These are phyloP conservation scores for Halocynthia roretzi DNA, from an alignment of 23 tunicate genomes.

Conservation along the genomic window DNA sequence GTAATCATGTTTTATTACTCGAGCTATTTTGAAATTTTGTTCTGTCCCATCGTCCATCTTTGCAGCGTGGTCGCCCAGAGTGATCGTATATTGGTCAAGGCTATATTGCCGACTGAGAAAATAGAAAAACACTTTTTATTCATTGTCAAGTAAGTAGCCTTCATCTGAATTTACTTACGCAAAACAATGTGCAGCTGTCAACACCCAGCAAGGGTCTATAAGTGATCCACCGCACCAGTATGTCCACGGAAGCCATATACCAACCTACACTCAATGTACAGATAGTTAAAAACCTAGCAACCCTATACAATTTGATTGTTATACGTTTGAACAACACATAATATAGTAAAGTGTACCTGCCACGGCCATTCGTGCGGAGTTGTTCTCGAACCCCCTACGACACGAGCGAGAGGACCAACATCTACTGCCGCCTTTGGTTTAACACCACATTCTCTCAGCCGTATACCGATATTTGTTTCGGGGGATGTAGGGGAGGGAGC, in stretches of 20 bases:
- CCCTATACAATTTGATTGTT: background rate
- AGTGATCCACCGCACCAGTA: slow-evolving; percentile 81
- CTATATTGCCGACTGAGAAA: slow-evolving; percentile 4
- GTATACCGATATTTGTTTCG: background rate
- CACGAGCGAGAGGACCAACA: slow-evolving; percentile 24
- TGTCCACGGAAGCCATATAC: slow-evolving; percentile 60
- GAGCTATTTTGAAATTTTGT: slow-evolving; percentile 39
- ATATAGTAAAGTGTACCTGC: slow-evolving; percentile 35
- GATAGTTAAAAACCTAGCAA: background rate
- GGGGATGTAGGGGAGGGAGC: slow-evolving; percentile 10
- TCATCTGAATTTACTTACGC: slow-evolving; percentile 24
- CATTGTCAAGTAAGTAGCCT: background rate
- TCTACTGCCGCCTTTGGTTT: slow-evolving; percentile 11
- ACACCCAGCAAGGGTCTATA: slow-evolving; percentile 76
- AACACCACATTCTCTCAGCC: slow-evolving; percentile 24
- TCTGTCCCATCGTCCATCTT: slow-evolving; percentile 41
- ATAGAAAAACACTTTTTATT: background rate
- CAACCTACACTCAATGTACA: slow-evolving; percentile 24
- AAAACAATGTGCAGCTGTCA: slow-evolving; percentile 91
- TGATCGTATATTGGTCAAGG: slow-evolving; percentile 25
- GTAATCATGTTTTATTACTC: slow-evolving; percentile 31
- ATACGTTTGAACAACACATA: background rate
- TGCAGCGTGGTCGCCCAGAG: slow-evolving; percentile 72
- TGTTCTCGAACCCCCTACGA: slow-evolving; percentile 58
- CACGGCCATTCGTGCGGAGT: slow-evolving; percentile 77